Base-by-base conservation (phyloP, 2,113 vertebrate genomes). In the Zeus faber region DNA sequence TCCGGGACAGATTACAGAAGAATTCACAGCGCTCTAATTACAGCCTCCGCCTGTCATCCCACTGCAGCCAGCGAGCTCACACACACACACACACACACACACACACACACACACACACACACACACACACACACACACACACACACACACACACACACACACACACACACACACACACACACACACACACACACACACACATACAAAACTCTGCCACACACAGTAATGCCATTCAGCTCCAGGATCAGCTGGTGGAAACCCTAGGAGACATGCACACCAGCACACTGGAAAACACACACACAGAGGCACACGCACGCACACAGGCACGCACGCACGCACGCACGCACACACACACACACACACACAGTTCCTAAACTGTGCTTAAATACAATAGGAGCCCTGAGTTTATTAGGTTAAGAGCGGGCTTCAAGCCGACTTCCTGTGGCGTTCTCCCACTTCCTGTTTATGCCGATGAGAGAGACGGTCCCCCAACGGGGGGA, bases 21-120 rank as follows among this genome's bases (percentile, higher is more conserved):
- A 81, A 80, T 80, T 77, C 74, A 73, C 72, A 67, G 67, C 25
- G 63, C 65, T 82, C 71, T 80, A 79, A 83, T 80, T 74, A 78
- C 79, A 82, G 58, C 58, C 61, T 60, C 65, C 22, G 65, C 56
- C 71, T 66, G 54, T 63, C 70, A 62, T 21, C 44, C 21, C 62
- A 54, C 13, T 37, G 7, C 37, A 54, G 24, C 31, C 72, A 62
- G 18, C 22, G 9, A 37, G 27, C 22, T 24, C 13, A 14, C 22
- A 49, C 14, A 26, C 26, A 8, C 49, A 35, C 40, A 29, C 20
- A 4, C 22, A 6, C 11, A 2, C 22, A 8, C 16, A 24, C 20
- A 37, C 29, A 21, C 11, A n/a, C 49, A 14, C 27, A 6, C 13
- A 49, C 14, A 24, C 47, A 25, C 18, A 23, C 11, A 3, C 48